Percentiles rank a stretch among this genome's conserved stretches.
Conservation (phyloP, 2,797 vertebrate genomes). For the Benthosema pterotum region DNA sequence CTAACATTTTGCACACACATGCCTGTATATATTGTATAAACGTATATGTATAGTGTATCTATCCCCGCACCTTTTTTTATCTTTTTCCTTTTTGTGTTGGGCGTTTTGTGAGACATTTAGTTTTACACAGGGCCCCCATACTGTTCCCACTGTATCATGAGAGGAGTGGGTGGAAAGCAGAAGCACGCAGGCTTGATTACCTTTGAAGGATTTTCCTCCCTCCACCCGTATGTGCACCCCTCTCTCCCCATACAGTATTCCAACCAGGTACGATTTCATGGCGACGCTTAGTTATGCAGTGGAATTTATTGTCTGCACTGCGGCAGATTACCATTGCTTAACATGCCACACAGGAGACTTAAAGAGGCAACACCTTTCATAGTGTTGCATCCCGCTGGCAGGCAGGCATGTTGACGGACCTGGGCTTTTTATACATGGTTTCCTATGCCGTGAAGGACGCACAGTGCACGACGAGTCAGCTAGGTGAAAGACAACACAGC, state of each 20-base stretch:
- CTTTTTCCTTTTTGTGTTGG: conserved; percentile 57
- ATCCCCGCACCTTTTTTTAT: conserved; percentile 42
- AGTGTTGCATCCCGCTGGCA: conserved; percentile 71
- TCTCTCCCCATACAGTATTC: conserved; percentile 70
- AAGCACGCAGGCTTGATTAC: not conserved
- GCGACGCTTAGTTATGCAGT: conserved; percentile 77
- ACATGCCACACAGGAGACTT: conserved; percentile 80
- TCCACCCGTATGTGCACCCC: conserved; percentile 48
- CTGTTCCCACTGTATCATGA: conserved; percentile 19
- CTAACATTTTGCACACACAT: too few species aligned
- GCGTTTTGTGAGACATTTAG: conserved; percentile 52
- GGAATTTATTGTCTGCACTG: conserved; percentile 82
- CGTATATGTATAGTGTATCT: too few species aligned
- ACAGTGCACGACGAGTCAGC: conserved; percentile 28
- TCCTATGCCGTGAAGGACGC: conserved; percentile 59
- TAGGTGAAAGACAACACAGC: conserved; percentile 30
- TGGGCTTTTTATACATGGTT: conserved; percentile 53
- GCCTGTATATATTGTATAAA: too few species aligned
- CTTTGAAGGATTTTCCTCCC: conserved; percentile 10
- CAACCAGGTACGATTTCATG: conserved; percentile 74
- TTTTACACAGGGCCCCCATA: conserved; percentile 41
- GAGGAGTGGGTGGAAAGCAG: conserved; percentile 5
- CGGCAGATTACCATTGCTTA: conserved; percentile 83
- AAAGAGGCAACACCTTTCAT: conserved; percentile 74
- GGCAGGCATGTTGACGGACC: conserved; percentile 61